Base-by-base conservation (phyloP, 1,140 invertebrate genomes). In the Catajapyx aquilonaris region DNA sequence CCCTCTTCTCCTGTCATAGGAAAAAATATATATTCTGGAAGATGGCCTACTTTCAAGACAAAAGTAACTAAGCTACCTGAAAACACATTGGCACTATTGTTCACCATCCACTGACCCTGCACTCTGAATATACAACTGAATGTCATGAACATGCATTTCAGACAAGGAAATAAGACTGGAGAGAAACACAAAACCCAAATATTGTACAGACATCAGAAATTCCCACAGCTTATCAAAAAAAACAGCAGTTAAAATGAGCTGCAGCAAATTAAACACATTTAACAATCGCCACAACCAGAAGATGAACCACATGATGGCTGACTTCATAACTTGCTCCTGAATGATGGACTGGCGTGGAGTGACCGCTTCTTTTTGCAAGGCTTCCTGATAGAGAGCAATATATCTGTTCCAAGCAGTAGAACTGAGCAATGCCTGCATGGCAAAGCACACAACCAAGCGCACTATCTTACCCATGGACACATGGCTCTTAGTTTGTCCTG, bases 261-360 rank as follows among this genome's bases (percentile, higher is more conserved):
- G 54, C n/a, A 56, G 41, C n/a, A 60, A 38, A 13, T 51, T 50
- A 38, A 60, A 58, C 7, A 52, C 56, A 41, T 61, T 56, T 10
- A 52, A 44, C 2, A 59, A 30, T 34, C 60, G 46, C 61, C 61
- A 63, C 16, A 55, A 43, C 44, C 52, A 58, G 35, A 61, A 51
- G 1, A 62, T 37, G 1, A 57, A 39, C 51, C 56, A 58, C 17
- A 57, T 59, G 5, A 51, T 49, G 2, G 50, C 41, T 0, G 56
- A 58, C 21, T 55, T 49, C 21, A 60, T 33, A 10, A 53, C 47
- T 20, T 50, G 38, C 10, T 48, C 49, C 42, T 60, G 57, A 17
- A 52, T 34, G 1, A 40, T 34, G 50, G 5, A 2, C 16, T 10
- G 15, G 5, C 22, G 10, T 20, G 10, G 10, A 5, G 4, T 34